A percentile compares a stretch with the other conserved stretches of the same genome.
phyloP scores from a whole-genome alignment of 2,797 vertebrate species.

The Eulemur coronatus region DNA sequence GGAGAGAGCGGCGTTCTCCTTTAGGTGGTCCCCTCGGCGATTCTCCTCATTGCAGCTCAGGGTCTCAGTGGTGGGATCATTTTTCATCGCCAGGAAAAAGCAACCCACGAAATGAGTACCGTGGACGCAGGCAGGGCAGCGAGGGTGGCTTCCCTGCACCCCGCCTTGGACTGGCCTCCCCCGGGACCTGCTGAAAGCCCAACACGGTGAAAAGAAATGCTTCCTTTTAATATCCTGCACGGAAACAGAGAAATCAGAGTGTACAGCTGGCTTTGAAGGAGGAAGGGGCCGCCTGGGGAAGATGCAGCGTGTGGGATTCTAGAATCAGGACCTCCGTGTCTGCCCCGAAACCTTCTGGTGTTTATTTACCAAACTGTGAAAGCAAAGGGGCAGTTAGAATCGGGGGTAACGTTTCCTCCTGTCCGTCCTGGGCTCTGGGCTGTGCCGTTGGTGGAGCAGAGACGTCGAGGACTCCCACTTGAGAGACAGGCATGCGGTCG shows the following conservation, averaged over 20 bases:
- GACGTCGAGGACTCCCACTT: accelerated
- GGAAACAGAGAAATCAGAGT: background rate
- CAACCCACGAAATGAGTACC: conserved; percentile 73
- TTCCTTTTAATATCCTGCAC: background rate
- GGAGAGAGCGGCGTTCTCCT: conserved; percentile 66
- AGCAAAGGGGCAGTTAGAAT: accelerated
- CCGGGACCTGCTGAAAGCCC: background rate
- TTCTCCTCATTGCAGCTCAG: conserved; percentile 78
- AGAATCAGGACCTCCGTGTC: accelerated
- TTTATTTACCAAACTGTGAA: too few relatives aligned
- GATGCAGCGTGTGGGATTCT: accelerated
- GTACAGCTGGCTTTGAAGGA: accelerated
- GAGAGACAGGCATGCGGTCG: accelerated
- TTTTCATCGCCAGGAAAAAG: conserved; percentile 53
- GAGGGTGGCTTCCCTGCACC: background rate
- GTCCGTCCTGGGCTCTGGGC: background rate
- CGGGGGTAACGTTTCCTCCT: accelerated
- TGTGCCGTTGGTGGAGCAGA: background rate
- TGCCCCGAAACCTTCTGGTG: too few relatives aligned
- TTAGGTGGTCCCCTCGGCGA: conserved; percentile 61
- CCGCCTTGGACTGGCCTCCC: accelerated
- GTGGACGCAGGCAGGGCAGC: background rate
- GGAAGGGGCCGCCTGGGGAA: background rate
- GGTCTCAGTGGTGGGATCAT: conserved; percentile 55
- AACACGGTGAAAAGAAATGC: background rate